These are phyloP conservation scores for Montipora efflorescens DNA, from an alignment of 64 coral and sea anemone genomes.

Conservation along the genomic window DNA sequence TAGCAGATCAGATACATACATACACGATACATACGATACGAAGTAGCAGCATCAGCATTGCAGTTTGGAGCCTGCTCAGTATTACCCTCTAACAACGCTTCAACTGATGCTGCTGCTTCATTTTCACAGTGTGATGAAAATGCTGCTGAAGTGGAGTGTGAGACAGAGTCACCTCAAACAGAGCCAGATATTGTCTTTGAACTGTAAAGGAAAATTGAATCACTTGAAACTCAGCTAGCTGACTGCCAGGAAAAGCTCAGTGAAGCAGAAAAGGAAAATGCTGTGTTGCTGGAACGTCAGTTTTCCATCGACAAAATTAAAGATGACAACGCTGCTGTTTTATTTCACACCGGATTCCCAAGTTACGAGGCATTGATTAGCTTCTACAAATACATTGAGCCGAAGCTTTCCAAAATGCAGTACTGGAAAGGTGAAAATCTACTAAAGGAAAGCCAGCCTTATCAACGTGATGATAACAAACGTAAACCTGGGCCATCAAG, in stretches of 20 bases:
- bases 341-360: conserved; percentile 1
- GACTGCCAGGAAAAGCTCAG: conserved; percentile 40
- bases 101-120: conserved; percentile 9
- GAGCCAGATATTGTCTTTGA: not conserved
- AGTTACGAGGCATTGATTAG: too few relatives aligned
- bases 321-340: conserved; percentile 18
- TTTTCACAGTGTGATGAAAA: conserved; percentile 22
- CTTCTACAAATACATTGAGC: too few relatives aligned
- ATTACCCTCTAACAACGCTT: conserved; percentile 8
- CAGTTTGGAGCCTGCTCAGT: conserved; percentile 9
- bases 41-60: conserved; percentile 11
- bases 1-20: too few relatives aligned
- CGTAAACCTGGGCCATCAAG: not conserved
- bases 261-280: conserved; percentile 44
- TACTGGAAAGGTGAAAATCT: not conserved
- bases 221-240: conserved; percentile 34
- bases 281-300: conserved; percentile 15
- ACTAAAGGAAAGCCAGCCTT: not conserved
- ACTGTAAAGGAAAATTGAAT: conserved; percentile 34
- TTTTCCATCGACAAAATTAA: conserved; percentile 11
- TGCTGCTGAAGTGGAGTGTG: conserved; percentile 8
- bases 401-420: not conserved
- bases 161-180: conserved; percentile 17
- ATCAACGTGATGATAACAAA: not conserved
- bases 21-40: too few relatives aligned